Evolutionary conservation across 2,113 vertebrate genomes (phyloP), one percentile per base, ranked within the genome.

Genomic region (Amphiprion ocellaris): DNA sequence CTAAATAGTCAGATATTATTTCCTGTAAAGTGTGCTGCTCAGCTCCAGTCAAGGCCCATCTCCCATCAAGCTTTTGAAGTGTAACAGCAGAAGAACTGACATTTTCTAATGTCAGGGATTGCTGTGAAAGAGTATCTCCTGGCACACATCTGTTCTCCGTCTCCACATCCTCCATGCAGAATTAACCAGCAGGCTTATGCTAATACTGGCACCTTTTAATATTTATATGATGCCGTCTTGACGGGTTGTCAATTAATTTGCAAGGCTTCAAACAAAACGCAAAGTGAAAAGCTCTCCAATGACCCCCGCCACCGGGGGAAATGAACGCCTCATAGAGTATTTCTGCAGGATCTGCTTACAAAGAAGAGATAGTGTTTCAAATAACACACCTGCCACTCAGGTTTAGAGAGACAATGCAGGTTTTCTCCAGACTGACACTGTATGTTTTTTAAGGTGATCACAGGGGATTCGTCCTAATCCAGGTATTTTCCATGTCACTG

Each of bases 301-400:
- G 80, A 81, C 86, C 78, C 15, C 41, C 2, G 1, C 47, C 75
- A 24, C 23, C 30, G 10, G 19, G 79, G 75, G 79, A 85, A 85
- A 86, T 68, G 21, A 80, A 85, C 2, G 50, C 56, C 49, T 67
- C 66, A 61, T 70, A 44, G 58, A 65, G 46, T 28, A 69, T 69
- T 81, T 67, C 72, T 28, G 11, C 14, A 23, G 66, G 65, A 81
- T 90, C 62, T 63, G 69, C 59, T 89, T 77, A 75, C 87, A 66
- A 55, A 81, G 50, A 56, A 16, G 49, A 67, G 53, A 62, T 67
- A 59, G 44, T 14, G 69, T 86, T 88, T 81, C 87, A 81, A 52
- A 79, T 72, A 66, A 79, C 79, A 75, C 73, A 84, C 64, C 69
- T 87, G 87, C 53, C 80, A 81, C 59, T 85, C 81, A 84, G 69